phyloP scores from a whole-genome alignment of 2,113 vertebrate genomes.

The Pollimyrus isidori region DNA sequence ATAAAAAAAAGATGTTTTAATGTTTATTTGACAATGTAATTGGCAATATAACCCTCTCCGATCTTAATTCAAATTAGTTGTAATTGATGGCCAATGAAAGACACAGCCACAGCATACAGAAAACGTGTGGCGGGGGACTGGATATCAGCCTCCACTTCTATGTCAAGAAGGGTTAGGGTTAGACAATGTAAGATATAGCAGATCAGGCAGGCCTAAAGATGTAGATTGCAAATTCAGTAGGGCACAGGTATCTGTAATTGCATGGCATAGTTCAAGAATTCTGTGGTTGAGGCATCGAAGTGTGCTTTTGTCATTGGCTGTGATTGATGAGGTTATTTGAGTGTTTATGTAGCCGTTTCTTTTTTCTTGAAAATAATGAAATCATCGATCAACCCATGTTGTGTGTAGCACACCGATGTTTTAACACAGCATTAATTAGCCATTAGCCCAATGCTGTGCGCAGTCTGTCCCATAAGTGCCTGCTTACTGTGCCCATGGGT shows the following conservation, averaged over 20 bases:
- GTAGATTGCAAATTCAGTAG: not conserved
- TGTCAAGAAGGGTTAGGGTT: not conserved
- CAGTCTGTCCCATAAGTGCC: constrained; percentile 14
- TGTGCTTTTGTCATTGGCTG: not conserved
- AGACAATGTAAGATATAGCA: not conserved
- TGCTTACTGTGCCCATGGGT: not conserved
- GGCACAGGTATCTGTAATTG: not conserved
- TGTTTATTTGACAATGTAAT: not conserved
- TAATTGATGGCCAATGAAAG: not conserved
- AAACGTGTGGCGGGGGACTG: not conserved
- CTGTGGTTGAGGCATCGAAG: not conserved
- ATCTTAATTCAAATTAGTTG: not conserved
- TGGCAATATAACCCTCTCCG: not conserved
- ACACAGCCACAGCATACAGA: not conserved
- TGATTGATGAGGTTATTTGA: not conserved
- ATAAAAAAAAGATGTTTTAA: not conserved
- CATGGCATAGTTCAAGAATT: not conserved
- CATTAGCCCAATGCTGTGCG: not conserved
- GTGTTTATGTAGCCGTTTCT: not conserved
- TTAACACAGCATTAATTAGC: not conserved
- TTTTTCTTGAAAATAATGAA: not conserved
- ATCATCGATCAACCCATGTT: not conserved
- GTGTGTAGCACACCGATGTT: not conserved
- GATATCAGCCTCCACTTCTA: not conserved
- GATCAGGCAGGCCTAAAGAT: not conserved